These are phyloP conservation scores for Drosophila bunnanda DNA, from an alignment of 2,888 invertebrate species.

Conservation along the genomic window DNA sequence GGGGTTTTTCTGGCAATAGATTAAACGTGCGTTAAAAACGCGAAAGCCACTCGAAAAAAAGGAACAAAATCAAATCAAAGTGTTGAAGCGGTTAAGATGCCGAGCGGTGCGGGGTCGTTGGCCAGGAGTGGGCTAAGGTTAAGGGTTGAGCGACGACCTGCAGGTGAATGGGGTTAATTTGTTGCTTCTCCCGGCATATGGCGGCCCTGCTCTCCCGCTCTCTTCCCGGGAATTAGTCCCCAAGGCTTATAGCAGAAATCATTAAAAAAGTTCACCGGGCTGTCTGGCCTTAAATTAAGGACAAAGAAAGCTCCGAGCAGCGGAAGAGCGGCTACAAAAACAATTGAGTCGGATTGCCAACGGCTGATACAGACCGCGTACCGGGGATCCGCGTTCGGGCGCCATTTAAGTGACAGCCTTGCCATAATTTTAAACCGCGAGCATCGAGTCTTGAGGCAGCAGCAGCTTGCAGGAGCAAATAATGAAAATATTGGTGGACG, in stretches of 20 bases:
- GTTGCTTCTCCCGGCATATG: conserved; percentile 73
- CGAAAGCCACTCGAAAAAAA: conserved; percentile 24
- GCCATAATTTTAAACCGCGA: conserved; percentile 75
- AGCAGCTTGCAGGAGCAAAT: conserved; percentile 27
- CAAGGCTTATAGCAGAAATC: conserved; percentile 73
- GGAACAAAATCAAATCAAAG: conserved; percentile 77
- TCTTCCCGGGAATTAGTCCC: conserved; percentile 74
- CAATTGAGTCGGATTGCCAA: conserved; percentile 37
- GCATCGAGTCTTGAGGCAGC: conserved; percentile 7
- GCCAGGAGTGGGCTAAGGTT: conserved; percentile 54
- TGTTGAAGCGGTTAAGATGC: conserved; percentile 78
- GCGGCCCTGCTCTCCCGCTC: conserved; percentile 29
- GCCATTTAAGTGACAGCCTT: conserved; percentile 66
- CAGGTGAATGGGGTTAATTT: conserved; percentile 77
- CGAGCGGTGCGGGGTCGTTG: conserved; percentile 16
- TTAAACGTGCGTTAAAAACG: conserved; percentile 63
- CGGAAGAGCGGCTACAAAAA: conserved; percentile 33
- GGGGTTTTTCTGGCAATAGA: conserved; percentile 58
- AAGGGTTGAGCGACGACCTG: conserved; percentile 57
- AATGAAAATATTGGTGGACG: conserved; percentile 54
- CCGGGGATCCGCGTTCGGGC: conserved; percentile 23
- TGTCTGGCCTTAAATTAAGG: conserved; percentile 78
- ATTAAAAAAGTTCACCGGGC: conserved; percentile 67
- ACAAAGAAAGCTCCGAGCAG: conserved; percentile 39
- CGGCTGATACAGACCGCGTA: conserved; percentile 51